Base-by-base conservation (phyloP, 2,888 invertebrate genomes). In the Lepetodrilus schrolli region DNA sequence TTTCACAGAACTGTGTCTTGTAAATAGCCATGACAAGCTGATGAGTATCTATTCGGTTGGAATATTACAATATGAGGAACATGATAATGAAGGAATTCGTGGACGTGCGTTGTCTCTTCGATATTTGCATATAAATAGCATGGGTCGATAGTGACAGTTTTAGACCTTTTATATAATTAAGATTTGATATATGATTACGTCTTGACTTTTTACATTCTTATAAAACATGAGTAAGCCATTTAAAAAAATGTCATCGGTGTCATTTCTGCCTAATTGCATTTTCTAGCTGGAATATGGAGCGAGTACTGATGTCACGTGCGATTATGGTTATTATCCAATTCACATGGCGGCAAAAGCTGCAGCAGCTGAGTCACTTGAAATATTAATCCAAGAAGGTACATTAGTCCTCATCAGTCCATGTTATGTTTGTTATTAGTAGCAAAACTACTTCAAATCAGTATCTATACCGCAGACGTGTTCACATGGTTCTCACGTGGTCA, bases 341-440 rank as follows among this genome's bases (percentile, higher is more conserved):
- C 96, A 96, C 90, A 94, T 96, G 86, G 96, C 96, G 1, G 96
- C 96, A 2, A 96, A 95, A 88, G 95, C 96, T 91, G 96, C 96
- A 10, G 95, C 96, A 4, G 95, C 95, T 0, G 93, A 94, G 84
- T 95, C 95, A 8, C 93, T 96, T 93, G 95, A 96, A 87, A 94
- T 95, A 69, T 93, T 95, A 79, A 92, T 95, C 1, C 93, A 95
- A 89, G 95, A 90, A 80, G 73, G 79, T 74, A 23, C n/a, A 20
- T 43, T n/a, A 30, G 2, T 38, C 4, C 13, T 3, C 21, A 13
- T 37, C 43, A 1, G 20, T 50, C 0, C 21, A 5, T n/a, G n/a
- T n/a, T n/a, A n/a, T n/a, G n/a, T n/a, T n/a, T n/a, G n/a, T n/a
- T n/a, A n/a, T n/a, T n/a, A n/a, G n/a, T n/a, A n/a, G n/a, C n/a